phyloP scores from a whole-genome alignment of 1,140 invertebrate species.

The Drosophila repleta region DNA sequence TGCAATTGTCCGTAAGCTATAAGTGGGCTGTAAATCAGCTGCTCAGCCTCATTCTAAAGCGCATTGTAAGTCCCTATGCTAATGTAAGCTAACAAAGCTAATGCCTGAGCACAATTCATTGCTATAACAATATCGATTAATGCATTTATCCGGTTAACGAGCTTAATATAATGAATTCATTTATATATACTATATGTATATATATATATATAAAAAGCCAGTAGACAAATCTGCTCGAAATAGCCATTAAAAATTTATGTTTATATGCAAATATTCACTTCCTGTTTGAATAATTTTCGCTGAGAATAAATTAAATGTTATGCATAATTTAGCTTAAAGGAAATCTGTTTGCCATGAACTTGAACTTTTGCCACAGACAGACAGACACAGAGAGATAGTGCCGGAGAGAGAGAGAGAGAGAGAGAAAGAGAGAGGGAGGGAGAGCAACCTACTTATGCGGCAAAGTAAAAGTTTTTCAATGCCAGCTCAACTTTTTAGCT shows the following conservation, averaged over 20 bases:
- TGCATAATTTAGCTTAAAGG: slow-evolving; percentile 21
- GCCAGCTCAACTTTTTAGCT: slow-evolving; percentile 40
- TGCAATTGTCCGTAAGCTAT: no score
- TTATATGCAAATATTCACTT: slow-evolving; percentile 3
- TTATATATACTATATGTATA: neutral
- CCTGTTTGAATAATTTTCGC: slow-evolving; percentile 12
- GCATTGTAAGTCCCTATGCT: neutral
- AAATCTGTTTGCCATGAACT: slow-evolving; percentile 34
- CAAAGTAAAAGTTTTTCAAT: slow-evolving; percentile 57
- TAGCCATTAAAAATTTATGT: neutral
- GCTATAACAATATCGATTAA: no score
- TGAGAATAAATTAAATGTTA: slow-evolving; percentile 6
- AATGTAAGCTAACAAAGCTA: no score
- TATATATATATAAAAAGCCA: neutral
- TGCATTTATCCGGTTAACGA: no score
- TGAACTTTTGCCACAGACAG: slow-evolving; percentile 26
- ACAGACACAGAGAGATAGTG: neutral
- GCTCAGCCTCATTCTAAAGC: neutral
- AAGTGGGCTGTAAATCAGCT: no score
- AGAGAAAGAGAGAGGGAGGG: neutral
- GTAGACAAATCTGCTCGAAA: neutral
- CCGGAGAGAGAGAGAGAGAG: neutral
- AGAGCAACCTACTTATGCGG: slow-evolving; percentile 50
- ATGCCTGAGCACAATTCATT: no score
- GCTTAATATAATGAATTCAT: no score